Evolutionary conservation across 1,140 invertebrate species (phyloP), one percentile per base, ranked within the genome.

Genomic region (Diprion similis): DNA sequence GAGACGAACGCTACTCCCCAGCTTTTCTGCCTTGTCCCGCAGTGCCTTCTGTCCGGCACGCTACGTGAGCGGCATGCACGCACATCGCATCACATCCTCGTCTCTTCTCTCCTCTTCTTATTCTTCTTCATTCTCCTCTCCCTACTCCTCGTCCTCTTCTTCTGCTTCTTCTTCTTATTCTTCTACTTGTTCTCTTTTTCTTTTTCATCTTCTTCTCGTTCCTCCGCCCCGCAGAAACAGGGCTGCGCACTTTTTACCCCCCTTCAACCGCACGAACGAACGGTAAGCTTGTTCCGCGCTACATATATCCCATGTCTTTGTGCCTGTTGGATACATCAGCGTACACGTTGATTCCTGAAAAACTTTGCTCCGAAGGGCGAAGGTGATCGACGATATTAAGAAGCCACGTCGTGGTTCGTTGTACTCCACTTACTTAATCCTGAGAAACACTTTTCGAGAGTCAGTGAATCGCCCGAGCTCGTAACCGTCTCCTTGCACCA

Each of bases 51-150:
- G 79, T 77, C 77, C 81, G 77, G 78, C 84, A 84, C 81, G 83
- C 83, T 84, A 86, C 85, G 85, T 86, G 84, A 84, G 82, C 81
- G 70, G 84, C 84, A 85, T 86, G 79, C 84, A 85, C 84, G 84
- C 83, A 86, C 83, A 81, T 84, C 79, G 78, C 80, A 17, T 70
- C 74, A 68, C 72, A 65, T 74, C 75, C 74, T 76, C 59, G 59
- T 4, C 13, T 15, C 17, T 64, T 19, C 18, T 45, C 17, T 11
- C 15, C 17, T 11, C 59, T 15, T 15, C 59, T 15, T 15, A 15
- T 15, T 15, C 59, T 15, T 15, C 59, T 15, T 64, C 59, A 71
- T 71, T 73, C 74, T 66, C 68, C 72, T 70, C 75, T 68, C 73
- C 71, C 64, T 64, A 46, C 48, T 69, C 68, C 71, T 74, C 73